Evolutionary conservation across 2,888 invertebrate species (phyloP), one percentile per base, ranked within the genome.

Genomic region (Cetonia aurata): DNA sequence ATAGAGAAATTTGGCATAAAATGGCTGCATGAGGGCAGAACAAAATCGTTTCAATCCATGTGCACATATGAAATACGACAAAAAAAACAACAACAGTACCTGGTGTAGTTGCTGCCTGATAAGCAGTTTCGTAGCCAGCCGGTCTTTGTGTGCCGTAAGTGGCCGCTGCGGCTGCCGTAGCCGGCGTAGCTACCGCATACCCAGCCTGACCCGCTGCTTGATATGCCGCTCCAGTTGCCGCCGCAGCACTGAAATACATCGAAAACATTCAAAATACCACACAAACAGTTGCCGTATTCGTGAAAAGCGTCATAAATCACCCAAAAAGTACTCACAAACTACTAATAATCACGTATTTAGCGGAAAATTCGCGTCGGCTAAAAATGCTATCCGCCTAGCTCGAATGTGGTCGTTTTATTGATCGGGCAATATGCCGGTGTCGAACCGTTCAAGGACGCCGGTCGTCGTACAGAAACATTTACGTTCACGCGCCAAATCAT

Each of bases 101-200:
- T 46, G 92, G 92, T 69, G 92, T 91, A 46, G 94, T 92, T 73
- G 91, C 93, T 70, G 94, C 93, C 80, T 94, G 94, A 79, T 93
- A 93, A 55, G 95, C 93, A 75, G 93, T 92, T 82, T 94, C 93
- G 87, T 94, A 93, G 71, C 93, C 93, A 65, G 93, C 91, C 42
- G 93, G 90, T 72, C 93, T 89, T 81, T 95, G 95, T 53, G 95
- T 93, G 73, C 93, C 92, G 85, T 95, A 95, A 62, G 94, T 92
- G 59, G 93, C 93, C 72, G 95, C 94, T 50, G 94, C 92, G 48
- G 93, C 92, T 66, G 92, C 92, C 72, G 94, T 93, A 25, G 93
- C 92, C 74, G 93, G 91, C 52, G 92, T 91, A 71, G 93, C 92
- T 86, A 93, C 93, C 75, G 93, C 94, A 87, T 94, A 95, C 75